Base-by-base conservation (phyloP, 2,888 invertebrate genomes). In the Blastobasis lacticolella region DNA sequence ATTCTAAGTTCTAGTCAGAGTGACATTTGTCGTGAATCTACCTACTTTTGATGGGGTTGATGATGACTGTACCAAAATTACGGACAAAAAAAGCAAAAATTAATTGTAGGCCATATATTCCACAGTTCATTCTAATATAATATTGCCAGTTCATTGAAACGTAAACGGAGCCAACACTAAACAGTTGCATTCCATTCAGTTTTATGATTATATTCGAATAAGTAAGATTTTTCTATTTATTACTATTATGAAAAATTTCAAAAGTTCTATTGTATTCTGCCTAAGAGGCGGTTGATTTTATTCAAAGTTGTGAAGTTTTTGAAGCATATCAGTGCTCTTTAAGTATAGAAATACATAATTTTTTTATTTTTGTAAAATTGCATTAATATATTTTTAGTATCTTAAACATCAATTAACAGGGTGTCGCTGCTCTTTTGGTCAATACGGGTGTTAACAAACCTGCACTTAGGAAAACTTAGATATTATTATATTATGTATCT, bases 241-340 rank as follows among this genome's bases (percentile, higher is more conserved):
- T 55, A 58, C 54, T 47, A 53, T 55, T 55, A 58, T 23, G 23
- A 23, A 23, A 23, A 23, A 23, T 2, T 23, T 23, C 23, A 23
- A 23, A 23, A 23, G 23, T 23, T 23, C 23, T 23, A 23, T 23
- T 23, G 23, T 23, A 23, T 23, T 23, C 23, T 23, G 23, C 23
- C 23, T 23, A 23, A 23, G 23, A 23, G 23, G 23, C 23, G 23
- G 73, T 75, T 74, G 54, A 66, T 77, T 78, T 78, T 62, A 73
- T 72, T 70, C 58, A 61, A 74, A 67, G 81, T 81, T 82, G 79
- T 81, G 80, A 81, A 61, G 64, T 74, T 74, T 63, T 73, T 67
- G 67, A 78, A 65, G 77, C 82, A 82, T 82, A 82, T 81, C 81
- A 81, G 61, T 69, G 73, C 76, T 69, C 54, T 75, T 71, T 72